Conservation (phyloP, 2,113 vertebrate species). For the Panthera leo region DNA sequence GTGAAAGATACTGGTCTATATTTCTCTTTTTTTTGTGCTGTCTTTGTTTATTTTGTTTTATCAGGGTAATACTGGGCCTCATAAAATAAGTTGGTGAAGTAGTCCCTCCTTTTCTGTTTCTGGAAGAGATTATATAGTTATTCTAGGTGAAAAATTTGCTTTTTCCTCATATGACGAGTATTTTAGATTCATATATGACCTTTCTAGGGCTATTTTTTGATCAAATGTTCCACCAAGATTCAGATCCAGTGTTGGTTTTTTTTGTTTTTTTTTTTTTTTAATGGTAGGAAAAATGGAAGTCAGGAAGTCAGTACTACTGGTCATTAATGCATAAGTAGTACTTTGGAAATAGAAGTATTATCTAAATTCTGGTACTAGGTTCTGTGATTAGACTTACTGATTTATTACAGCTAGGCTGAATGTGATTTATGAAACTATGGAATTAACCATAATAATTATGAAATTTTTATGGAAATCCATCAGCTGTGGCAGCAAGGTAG, state of each 20-base stretch:
- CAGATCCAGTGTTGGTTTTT: not conserved
- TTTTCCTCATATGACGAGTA: not conserved
- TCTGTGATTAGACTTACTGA: not conserved
- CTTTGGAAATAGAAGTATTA: slow-evolving; percentile 18
- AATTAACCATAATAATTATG: not conserved
- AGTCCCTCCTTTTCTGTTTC: not conserved
- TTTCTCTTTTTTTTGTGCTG: not conserved
- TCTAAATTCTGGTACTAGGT: not conserved
- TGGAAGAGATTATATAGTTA: not conserved
- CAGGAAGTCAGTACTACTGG: not conserved
- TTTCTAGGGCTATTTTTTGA: not conserved
- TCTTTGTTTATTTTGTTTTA: not conserved
- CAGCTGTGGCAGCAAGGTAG: not conserved
- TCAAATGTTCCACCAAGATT: not conserved
- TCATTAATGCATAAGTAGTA: not conserved
- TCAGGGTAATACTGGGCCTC: not conserved
- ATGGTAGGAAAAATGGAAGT: not conserved
- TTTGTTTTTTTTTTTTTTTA: not conserved
- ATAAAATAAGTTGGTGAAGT: slow-evolving; percentile 25
- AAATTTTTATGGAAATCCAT: slow-evolving; percentile 13
- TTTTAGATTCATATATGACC: slow-evolving; percentile 13
- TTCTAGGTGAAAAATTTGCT: slow-evolving; percentile 20
- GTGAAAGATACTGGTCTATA: not conserved
- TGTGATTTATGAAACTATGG: slow-evolving; percentile 8
- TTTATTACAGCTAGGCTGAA: not conserved